Conservation (phyloP, 2,888 invertebrate genomes). For the Melanotus villosus region DNA sequence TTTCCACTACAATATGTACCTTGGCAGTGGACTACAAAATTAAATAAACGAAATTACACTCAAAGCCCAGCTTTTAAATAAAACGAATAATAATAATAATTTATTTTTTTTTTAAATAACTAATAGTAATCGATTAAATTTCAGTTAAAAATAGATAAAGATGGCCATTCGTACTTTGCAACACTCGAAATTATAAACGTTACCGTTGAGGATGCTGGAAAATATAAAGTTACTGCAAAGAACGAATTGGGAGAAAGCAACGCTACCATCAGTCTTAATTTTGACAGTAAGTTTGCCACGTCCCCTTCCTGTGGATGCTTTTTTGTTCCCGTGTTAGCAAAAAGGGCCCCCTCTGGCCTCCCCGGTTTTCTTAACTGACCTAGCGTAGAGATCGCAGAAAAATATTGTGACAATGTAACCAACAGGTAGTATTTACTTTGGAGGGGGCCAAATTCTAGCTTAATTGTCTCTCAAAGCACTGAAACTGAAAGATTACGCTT, state of each 20-base stretch:
- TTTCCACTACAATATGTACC: slow-evolving; percentile 51
- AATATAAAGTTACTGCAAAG: slow-evolving; percentile 97
- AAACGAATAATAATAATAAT: slow-evolving; percentile 1
- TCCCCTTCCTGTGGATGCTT: slow-evolving; percentile 30
- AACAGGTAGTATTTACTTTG: slow-evolving; percentile 13
- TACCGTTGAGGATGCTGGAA: slow-evolving; percentile 97
- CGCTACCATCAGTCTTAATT: slow-evolving; percentile 96
- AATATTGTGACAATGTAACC: background rate
- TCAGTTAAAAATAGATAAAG: slow-evolving; percentile 90
- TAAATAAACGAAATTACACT: background rate
- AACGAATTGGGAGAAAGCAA: slow-evolving; percentile 98
- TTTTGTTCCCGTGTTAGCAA: slow-evolving; percentile 24
- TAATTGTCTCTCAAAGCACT: slow-evolving; percentile 26
- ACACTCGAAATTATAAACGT: slow-evolving; percentile 94
- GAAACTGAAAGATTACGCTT: slow-evolving; percentile 45
- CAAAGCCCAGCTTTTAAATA: background rate
- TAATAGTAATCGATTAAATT: slow-evolving; percentile 54
- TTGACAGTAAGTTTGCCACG: slow-evolving; percentile 89
- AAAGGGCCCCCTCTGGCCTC: slow-evolving; percentile 27
- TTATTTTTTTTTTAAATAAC: too few species aligned
- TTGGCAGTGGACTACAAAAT: slow-evolving; percentile 51
- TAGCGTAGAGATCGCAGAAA: too few species aligned
- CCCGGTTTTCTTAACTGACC: too few species aligned
- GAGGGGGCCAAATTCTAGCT: slow-evolving; percentile 32
- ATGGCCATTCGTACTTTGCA: slow-evolving; percentile 94